Evolutionary conservation across 2,797 vertebrate species (phyloP).

Genomic region (Fistularia tabacaria): DNA sequence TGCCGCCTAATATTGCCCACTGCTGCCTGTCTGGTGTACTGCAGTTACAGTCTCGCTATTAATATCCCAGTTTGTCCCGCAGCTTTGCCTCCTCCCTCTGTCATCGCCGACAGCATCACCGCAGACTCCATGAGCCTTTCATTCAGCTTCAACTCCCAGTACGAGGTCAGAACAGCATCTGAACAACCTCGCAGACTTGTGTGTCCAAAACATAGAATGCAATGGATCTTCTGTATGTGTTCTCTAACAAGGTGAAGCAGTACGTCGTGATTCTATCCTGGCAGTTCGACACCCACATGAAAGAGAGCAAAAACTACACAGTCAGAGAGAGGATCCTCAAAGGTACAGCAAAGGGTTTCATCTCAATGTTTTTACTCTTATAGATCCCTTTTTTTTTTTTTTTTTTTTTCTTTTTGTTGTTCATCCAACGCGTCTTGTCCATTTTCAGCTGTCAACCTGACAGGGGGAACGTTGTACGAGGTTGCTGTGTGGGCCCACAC

Average conservation of each 20-base stretch:
- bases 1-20: constrained; percentile 15
- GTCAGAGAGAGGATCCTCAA: constrained; percentile 72
- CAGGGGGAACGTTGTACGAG: constrained; percentile 88
- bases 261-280: constrained; percentile 88
- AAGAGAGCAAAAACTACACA: constrained; percentile 83
- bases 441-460: constrained; percentile 83
- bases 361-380: neutral
- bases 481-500: constrained; percentile 93
- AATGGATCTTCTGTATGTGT: neutral
- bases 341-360: constrained; percentile 65
- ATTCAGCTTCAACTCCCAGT: constrained; percentile 76
- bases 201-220: neutral
- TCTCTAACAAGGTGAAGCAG: constrained; percentile 76
- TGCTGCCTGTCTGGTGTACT: constrained; percentile 15
- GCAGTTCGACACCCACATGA: constrained; percentile 89
- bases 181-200: neutral
- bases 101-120: constrained; percentile 74
- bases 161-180: constrained; percentile 68
- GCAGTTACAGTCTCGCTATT: too few species aligned
- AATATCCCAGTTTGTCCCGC: constrained; percentile 4
- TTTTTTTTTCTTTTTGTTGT: neutral
- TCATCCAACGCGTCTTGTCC: neutral
- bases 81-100: constrained; percentile 87
- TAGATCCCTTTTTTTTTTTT: neutral
- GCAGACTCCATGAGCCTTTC: constrained; percentile 82